Evolutionary conservation across 2,888 invertebrate species (phyloP).

Genomic region (Nemotelus nigrinus): DNA sequence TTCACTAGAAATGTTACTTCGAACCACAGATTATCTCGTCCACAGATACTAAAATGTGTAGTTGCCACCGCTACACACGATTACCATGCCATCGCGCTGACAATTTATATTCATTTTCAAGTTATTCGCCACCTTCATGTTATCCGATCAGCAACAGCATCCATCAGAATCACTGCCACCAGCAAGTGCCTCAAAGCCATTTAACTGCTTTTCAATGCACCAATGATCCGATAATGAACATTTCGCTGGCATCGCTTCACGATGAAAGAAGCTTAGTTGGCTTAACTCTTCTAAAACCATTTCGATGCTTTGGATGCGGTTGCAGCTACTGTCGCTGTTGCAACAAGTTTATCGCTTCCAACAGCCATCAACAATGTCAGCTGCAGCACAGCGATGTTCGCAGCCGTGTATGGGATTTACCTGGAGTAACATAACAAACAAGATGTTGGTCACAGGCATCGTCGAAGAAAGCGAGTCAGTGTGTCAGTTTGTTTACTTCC

Average conservation of each 20-base stretch:
- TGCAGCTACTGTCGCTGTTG: constrained; percentile 5
- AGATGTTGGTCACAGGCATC: constrained; percentile 50
- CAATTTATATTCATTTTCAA: background rate
- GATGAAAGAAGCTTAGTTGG: too few species aligned
- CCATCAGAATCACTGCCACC: background rate
- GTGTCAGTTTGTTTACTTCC: constrained; percentile 64
- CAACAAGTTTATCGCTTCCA: constrained; percentile 36
- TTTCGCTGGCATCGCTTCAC: too few species aligned
- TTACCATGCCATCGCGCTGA: background rate
- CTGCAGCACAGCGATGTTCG: constrained; percentile 9
- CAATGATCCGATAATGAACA: too few species aligned
- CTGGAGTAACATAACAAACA: constrained; percentile 26
- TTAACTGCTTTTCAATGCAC: too few species aligned
- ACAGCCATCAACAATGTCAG: constrained; percentile 20
- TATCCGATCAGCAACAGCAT: background rate
- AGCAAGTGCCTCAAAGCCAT: too few species aligned
- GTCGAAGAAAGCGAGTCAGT: constrained; percentile 67
- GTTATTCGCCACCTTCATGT: background rate
- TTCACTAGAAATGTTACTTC: too few species aligned
- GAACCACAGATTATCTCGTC: too few species aligned
- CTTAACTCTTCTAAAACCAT: too few species aligned
- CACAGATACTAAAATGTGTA: too few species aligned
- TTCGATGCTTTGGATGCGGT: background rate
- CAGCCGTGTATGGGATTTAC: constrained; percentile 31
- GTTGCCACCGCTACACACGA: too few species aligned